Evolutionary conservation across 2,797 vertebrate genomes (phyloP), one percentile per base, ranked within the genome.

Genomic region (Falco peregrinus): DNA sequence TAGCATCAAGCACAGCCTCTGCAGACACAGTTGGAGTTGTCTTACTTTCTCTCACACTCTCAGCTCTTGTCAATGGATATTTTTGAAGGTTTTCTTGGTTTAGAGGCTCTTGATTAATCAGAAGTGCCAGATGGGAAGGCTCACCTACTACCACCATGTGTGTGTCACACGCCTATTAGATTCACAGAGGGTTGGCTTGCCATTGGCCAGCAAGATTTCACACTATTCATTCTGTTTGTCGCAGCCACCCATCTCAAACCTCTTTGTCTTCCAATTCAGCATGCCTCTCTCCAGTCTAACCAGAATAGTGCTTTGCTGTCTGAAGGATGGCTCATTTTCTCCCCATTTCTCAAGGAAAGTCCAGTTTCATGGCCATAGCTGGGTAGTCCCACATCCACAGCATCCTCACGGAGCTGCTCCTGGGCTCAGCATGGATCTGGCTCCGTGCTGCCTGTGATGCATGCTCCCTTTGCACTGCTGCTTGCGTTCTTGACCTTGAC

Each of bases 1-100:
- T 96, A 96, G 92, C 78, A 90, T 89, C 84, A 94, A 95, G 93
- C 68, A 89, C 86, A 92, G 86, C 75, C 95, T 87, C 86, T 85
- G 71, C 84, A n/a, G 90, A 80, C 88, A 89, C 94, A 92, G 89
- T 94, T 80, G 96, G 94, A 87, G 84, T 90, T 93, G 78, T 54
- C 89, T 95, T 96, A 76, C 85, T 88, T 95, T 95, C 91, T 95
- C 86, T 92, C 77, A 73, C 81, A 77, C 60, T 83, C 70, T 77
- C 56, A 85, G 71, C 81, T 93, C 78, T 74, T 71, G 60, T 61
- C 3, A 6, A 68, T 90, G 47, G 75, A 68, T 94, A 94, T 96
- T 95, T 93, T 96, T 1, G 6, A 80, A 87, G 71, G 61, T 90
- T 96, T 92, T 71, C 53, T 84, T 60, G 22, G 70, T 77, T 94